phyloP scores from a whole-genome alignment of 2,797 vertebrate species.

The Danio aesculapii region DNA sequence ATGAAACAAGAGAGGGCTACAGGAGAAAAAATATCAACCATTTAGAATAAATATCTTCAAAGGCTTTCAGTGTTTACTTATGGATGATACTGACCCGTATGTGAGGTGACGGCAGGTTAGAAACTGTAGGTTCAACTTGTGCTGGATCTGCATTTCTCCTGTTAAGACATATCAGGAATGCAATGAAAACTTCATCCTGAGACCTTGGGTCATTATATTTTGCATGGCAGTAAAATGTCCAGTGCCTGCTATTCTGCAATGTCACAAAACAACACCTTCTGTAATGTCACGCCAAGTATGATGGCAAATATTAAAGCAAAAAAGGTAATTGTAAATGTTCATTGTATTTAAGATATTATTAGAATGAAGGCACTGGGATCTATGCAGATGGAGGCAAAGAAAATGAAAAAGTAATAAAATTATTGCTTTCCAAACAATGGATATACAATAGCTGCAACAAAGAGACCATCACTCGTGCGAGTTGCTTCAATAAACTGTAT shows the following conservation, averaged over 20 bases:
- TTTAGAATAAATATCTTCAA: not conserved
- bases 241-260: not conserved
- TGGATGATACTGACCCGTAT: not conserved
- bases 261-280: not conserved
- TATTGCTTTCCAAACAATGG: too few species aligned
- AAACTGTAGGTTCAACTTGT: not conserved
- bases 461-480: too few species aligned
- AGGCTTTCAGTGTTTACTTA: not conserved
- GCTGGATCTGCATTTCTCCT: not conserved
- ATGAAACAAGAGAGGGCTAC: not conserved
- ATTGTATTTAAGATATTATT: too few species aligned
- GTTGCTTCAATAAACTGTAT: too few species aligned
- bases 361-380: too few species aligned
- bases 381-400: too few species aligned
- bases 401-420: too few species aligned
- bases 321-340: too few species aligned
- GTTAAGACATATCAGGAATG: not conserved
- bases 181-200: not conserved
- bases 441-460: too few species aligned
- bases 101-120: not conserved
- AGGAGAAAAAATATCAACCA: not conserved
- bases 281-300: not conserved
- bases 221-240: not conserved
- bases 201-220: not conserved
- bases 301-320: too few species aligned